Conservation (phyloP, 2,888 invertebrate species). For the Ariolimax columbianus region DNA sequence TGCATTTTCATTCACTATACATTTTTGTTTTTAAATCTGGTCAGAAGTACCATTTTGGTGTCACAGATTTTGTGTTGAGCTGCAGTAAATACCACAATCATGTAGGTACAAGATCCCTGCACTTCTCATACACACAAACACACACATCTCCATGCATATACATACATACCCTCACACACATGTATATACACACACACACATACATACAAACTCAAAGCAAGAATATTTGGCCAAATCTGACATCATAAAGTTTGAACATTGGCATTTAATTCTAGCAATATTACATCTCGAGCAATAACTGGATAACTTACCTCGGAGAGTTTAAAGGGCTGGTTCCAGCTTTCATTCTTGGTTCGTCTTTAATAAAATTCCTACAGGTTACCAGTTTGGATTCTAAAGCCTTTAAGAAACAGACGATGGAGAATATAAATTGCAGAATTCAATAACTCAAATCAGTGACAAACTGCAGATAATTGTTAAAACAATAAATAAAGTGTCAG, state of each 20-base stretch:
- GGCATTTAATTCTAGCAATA: neutral
- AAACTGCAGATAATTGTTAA: neutral
- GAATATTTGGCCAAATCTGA: neutral
- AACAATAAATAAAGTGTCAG: neutral
- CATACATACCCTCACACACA: too few relatives aligned
- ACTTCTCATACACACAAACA: too few relatives aligned
- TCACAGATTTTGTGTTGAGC: too few relatives aligned
- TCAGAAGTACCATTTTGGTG: too few relatives aligned
- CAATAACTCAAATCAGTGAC: neutral
- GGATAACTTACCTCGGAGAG: conserved; percentile 64
- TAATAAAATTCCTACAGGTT: conserved; percentile 81
- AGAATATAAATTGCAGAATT: neutral
- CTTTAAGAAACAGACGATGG: conserved; percentile 76
- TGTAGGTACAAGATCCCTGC: too few relatives aligned
- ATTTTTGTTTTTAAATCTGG: too few relatives aligned
- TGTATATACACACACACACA: neutral
- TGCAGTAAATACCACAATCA: too few relatives aligned
- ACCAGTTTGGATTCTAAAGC: conserved; percentile 86
- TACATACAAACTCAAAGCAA: neutral
- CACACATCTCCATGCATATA: too few relatives aligned
- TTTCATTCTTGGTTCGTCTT: conserved; percentile 71
- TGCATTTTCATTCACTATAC: too few relatives aligned
- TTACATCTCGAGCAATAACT: neutral
- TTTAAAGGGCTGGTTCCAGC: conserved; percentile 63
- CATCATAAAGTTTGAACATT: too few relatives aligned